Percentiles rank a stretch among this genome's conserved stretches.
Evolutionary conservation across 2,888 invertebrate species (phyloP).

Genomic region (Rhagonycha lutea): DNA sequence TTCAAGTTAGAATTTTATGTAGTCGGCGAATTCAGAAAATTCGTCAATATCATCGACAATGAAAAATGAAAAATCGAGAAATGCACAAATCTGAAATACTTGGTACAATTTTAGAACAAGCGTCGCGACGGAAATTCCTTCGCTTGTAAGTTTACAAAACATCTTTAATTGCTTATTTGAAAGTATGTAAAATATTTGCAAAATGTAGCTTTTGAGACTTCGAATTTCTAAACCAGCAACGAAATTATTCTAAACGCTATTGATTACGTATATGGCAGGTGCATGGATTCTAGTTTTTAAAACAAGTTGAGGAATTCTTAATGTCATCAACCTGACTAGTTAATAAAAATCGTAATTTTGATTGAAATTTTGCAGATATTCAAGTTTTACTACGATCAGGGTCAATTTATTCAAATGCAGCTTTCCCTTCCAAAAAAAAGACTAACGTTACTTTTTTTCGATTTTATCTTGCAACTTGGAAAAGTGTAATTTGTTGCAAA

Average conservation of each 20-base stretch:
- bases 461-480: not conserved
- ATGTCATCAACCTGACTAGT: slow-evolving; percentile 10
- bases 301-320: slow-evolving; percentile 7
- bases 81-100: not conserved
- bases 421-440: not conserved
- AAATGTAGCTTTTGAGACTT: not conserved
- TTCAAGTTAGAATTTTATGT: not conserved
- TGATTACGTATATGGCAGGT: slow-evolving; percentile 13
- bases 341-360: not conserved
- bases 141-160: not conserved
- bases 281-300: slow-evolving; percentile 8
- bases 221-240: not conserved
- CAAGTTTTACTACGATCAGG: not conserved
- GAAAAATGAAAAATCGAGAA: not conserved
- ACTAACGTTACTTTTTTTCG: not conserved
- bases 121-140: not conserved
- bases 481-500: not conserved
- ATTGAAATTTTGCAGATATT: not conserved
- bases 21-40: not conserved
- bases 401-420: not conserved
- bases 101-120: not conserved
- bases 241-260: slow-evolving; percentile 2
- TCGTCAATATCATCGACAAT: not conserved
- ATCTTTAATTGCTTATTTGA: not conserved
- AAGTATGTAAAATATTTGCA: not conserved